Base-by-base conservation (phyloP, 92 coral and sea anemone species). In the Phenganax stokvisi region DNA sequence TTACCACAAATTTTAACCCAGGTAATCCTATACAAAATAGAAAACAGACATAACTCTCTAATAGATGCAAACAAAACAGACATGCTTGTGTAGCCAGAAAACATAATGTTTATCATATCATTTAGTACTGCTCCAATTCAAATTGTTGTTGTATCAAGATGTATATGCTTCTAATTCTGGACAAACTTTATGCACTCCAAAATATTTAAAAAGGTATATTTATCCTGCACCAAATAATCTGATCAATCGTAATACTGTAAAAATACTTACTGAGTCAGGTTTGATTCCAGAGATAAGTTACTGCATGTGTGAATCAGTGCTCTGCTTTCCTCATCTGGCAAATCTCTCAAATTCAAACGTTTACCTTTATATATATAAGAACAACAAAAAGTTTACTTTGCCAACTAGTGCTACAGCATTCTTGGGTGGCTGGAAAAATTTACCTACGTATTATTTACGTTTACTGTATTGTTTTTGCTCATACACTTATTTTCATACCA, bases 1-100 rank as follows among this genome's bases (percentile, higher is more conserved):
- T 74, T 31, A 72, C 84, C 84, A 79, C 30, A 56, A 12, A 85
- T 57, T 56, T 77, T 56, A 55, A 55, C 79, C 84, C 87, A 85
- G n/a, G 53, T 54, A 17, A 67, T 65, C 12, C 87, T 84, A 80
- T 3, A 51, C 16, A 20, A 52, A 51, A 58, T 51, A 73, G 54
- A 52, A 53, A 6, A 37, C 27, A 13, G 65, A 13, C 16, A 59
- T 59, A 13, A 59, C 16, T 13, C 2, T 59, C 27, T 13, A 25
- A 13, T 59, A 71, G 61, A 53, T 29, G 2, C 11, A 53, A 52
- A 3, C 15, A 52, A 20, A 12, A 9, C 27, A 13, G 6, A 52
- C 55, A 4, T 7, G 51, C 25, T 52, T 71, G 37, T 37, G 16
- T 52, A 12, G 54, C 76, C 30, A 29, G 16, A 20, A 15, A 61